Evolutionary conservation across 64 coral and sea anemone genomes (phyloP).

Genomic region (Pocillopora verrucosa): DNA sequence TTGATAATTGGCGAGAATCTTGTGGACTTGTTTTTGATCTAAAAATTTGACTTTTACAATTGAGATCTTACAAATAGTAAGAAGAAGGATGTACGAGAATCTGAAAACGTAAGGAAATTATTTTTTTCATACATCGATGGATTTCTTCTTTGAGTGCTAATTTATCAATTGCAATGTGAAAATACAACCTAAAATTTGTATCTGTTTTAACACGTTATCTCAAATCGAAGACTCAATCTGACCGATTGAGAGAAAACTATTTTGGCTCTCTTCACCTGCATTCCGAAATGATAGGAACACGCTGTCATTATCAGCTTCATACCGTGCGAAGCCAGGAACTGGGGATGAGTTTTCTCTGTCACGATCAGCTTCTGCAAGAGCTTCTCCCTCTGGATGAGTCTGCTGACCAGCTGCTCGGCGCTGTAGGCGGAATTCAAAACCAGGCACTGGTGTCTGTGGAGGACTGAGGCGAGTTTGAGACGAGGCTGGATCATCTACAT

Average conservation of each 20-base stretch:
- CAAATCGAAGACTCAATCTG: conserved; percentile 39
- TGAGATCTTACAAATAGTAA: too few relatives aligned
- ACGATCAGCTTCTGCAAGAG: conserved; percentile 14
- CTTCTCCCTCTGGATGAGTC: neutral
- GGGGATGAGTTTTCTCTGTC: conserved; percentile 19
- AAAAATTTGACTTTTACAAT: too few relatives aligned
- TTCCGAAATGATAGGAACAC: conserved; percentile 4
- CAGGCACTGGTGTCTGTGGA: conserved; percentile 36
- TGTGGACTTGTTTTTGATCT: too few relatives aligned
- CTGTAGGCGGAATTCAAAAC: conserved; percentile 21
- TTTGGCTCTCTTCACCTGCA: neutral
- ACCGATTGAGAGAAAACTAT: conserved; percentile 6
- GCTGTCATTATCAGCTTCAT: conserved; percentile 10
- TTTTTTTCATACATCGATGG: neutral
- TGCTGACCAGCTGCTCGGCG: conserved; percentile 16
- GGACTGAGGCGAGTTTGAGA: conserved; percentile 4
- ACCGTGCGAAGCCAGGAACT: conserved; percentile 24
- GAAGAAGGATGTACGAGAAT: too few relatives aligned
- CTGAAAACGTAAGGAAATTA: neutral
- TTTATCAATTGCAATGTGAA: neutral
- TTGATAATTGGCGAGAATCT: too few relatives aligned
- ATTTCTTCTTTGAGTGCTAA: neutral
- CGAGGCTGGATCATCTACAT: neutral
- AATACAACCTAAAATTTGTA: neutral
- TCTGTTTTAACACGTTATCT: neutral